Evolutionary conservation across 1,140 invertebrate species (phyloP).

Genomic region (Neodiprion fabricii): DNA sequence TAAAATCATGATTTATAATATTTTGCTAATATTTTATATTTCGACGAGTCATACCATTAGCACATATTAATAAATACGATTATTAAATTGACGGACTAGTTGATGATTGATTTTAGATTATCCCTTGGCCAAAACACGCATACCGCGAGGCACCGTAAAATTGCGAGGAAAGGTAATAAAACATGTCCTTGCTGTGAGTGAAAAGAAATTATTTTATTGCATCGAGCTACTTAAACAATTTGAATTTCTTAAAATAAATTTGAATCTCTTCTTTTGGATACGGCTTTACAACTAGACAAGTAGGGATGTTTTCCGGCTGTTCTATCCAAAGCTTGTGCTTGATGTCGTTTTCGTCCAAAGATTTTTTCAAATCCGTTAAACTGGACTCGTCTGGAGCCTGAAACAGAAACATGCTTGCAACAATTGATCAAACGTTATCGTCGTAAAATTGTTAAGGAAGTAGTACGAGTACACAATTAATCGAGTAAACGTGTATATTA

Average conservation of each 20-base stretch:
- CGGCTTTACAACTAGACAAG: conserved; percentile 93
- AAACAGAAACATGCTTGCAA: conserved; percentile 34
- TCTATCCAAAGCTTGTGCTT: conserved; percentile 96
- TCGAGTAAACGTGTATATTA: too few relatives aligned
- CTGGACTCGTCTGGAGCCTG: conserved; percentile 79
- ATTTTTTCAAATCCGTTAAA: conserved; percentile 72
- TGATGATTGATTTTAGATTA: neutral
- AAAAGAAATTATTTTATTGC: too few relatives aligned
- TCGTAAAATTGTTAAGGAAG: too few relatives aligned
- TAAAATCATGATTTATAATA: too few relatives aligned
- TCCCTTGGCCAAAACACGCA: too few relatives aligned
- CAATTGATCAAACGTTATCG: neutral
- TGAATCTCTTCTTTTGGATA: conserved; percentile 87
- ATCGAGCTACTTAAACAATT: conserved; percentile 72
- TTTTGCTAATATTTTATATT: too few relatives aligned
- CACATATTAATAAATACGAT: neutral
- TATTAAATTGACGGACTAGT: neutral
- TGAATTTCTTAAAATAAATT: conserved; percentile 87
- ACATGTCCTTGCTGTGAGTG: too few relatives aligned
- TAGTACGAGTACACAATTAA: too few relatives aligned
- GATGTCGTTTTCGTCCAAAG: conserved; percentile 75
- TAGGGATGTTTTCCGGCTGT: conserved; percentile 95
- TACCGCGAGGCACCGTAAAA: too few relatives aligned
- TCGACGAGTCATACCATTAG: too few relatives aligned
- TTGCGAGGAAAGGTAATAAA: too few relatives aligned